A percentile compares a stretch with the other conserved stretches of the same genome.
Conservation (phyloP, 2,797 vertebrate species). For the Rhyacichthys aspro region DNA sequence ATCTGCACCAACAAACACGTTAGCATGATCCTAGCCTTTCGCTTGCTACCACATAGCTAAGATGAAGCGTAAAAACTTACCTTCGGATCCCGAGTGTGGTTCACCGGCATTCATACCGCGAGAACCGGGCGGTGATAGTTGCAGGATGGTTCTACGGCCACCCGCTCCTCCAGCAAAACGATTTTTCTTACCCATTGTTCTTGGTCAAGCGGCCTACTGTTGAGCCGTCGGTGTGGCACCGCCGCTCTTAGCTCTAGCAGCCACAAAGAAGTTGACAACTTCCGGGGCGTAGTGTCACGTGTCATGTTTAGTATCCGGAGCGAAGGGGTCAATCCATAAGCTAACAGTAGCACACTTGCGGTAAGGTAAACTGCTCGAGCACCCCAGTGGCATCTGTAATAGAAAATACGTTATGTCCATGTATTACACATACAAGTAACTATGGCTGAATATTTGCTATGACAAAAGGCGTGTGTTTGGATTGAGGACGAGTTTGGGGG, state of each 20-base stretch:
- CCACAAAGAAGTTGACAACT: slow-evolving; percentile 25
- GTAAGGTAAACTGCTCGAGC: too few relatives aligned
- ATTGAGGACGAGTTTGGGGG: slow-evolving; percentile 19
- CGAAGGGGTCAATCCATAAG: slow-evolving; percentile 14
- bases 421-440: fast-evolving
- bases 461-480: background rate
- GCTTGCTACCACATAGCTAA: background rate
- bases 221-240: background rate
- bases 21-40: background rate
- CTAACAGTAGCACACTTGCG: background rate
- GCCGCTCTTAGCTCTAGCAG: slow-evolving; percentile 6
- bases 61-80: slow-evolving; percentile 37
- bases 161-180: slow-evolving; percentile 82
- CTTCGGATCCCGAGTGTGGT: slow-evolving; percentile 82
- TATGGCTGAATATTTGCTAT: background rate
- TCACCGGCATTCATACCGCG: slow-evolving; percentile 75
- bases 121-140: slow-evolving; percentile 89
- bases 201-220: slow-evolving; percentile 13
- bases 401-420: background rate
- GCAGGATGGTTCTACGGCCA: slow-evolving; percentile 90
- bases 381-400: background rate
- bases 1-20: background rate
- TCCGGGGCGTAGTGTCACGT: slow-evolving; percentile 54
- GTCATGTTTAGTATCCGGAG: background rate
- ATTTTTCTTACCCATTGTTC: slow-evolving; percentile 91